Percentiles rank a stretch among this genome's conserved stretches.
Evolutionary conservation across 2,888 invertebrate species (phyloP).

Genomic region (Sisyra terminalis): DNA sequence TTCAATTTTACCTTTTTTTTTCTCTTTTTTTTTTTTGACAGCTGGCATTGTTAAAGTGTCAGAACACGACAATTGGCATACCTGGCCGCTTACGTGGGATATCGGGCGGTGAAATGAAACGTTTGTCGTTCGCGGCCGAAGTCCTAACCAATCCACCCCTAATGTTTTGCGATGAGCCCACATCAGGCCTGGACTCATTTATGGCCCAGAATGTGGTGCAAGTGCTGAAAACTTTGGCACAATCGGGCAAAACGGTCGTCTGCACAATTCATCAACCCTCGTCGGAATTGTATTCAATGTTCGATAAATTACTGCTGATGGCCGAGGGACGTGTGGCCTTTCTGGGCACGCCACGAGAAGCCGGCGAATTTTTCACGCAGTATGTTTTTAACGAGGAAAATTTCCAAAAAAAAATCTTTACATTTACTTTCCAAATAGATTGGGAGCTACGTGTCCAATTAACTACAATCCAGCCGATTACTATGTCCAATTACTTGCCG

Average conservation of each 20-base stretch:
- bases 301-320: conserved; percentile 77
- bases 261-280: conserved; percentile 94
- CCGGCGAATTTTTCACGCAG: conserved; percentile 65
- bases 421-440: conserved; percentile 33
- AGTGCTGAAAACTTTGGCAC: conserved; percentile 51
- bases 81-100: conserved; percentile 80
- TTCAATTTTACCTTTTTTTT: no score
- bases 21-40: conserved; percentile 22
- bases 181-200: conserved; percentile 89
- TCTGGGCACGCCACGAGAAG: conserved; percentile 64
- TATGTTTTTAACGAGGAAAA: conserved; percentile 30
- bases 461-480: conserved; percentile 93
- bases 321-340: conserved; percentile 85
- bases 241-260: conserved; percentile 76
- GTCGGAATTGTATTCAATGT: conserved; percentile 77
- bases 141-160: conserved; percentile 87
- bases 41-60: conserved; percentile 77
- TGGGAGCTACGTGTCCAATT: conserved; percentile 68
- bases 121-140: conserved; percentile 93
- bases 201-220: conserved; percentile 91
- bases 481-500: conserved; percentile 76
- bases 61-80: conserved; percentile 78
- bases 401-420: no score
- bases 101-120: conserved; percentile 91
- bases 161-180: conserved; percentile 95